phyloP scores from a whole-genome alignment of 2,113 vertebrate species.

The Montifringilla adamsi region DNA sequence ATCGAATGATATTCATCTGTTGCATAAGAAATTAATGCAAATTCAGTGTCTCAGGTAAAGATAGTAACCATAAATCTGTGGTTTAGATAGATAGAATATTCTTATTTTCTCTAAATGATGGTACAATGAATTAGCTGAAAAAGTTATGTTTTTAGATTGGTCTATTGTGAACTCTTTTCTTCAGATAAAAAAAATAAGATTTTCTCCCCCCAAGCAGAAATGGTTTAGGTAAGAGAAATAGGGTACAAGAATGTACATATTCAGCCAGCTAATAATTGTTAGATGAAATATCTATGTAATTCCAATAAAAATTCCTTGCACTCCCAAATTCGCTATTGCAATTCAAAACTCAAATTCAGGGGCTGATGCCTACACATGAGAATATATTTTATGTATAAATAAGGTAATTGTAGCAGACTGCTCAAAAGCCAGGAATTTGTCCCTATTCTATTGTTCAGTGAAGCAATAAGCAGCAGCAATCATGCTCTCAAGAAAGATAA shows the following conservation, averaged over 20 bases:
- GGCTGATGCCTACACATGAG: background rate
- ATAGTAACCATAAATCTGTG: background rate
- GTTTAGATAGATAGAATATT: background rate
- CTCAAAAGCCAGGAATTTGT: constrained; percentile 1
- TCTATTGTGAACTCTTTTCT: background rate
- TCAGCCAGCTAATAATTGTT: background rate
- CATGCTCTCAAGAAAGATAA: constrained; percentile 41
- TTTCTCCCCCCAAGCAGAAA: background rate
- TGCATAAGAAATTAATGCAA: background rate
- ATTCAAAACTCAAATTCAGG: constrained; percentile 19
- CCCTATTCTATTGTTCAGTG: background rate
- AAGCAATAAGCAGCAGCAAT: constrained; percentile 14
- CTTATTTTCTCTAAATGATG: background rate
- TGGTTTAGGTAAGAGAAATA: background rate
- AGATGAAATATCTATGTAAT: background rate
- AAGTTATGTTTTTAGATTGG: background rate
- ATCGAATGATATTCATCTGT: background rate
- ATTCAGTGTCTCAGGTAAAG: background rate
- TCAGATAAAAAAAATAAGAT: background rate
- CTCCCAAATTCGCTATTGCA: background rate
- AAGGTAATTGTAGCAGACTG: background rate
- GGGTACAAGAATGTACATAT: background rate
- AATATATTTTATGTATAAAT: constrained; percentile 10
- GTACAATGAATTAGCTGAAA: background rate
- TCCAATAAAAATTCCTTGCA: background rate